Evolutionary conservation across 2,113 vertebrate species (phyloP).

Genomic region (Lagenorhynchus albirostris): DNA sequence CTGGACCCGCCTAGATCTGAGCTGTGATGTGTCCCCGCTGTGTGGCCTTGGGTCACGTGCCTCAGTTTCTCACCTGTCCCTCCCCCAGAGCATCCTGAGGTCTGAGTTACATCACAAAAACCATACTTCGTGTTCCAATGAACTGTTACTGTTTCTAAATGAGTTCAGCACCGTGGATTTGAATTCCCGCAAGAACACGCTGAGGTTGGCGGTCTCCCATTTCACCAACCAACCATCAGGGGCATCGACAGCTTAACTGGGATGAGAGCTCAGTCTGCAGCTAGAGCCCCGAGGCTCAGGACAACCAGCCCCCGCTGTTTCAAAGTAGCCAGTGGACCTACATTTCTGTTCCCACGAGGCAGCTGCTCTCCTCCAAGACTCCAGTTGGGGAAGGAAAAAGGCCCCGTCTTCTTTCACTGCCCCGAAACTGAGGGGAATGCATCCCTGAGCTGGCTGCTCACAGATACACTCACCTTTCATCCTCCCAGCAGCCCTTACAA

Average conservation of each 20-base stretch:
- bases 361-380: background rate
- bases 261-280: rapidly evolving
- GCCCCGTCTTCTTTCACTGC: rapidly evolving
- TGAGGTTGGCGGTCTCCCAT: rapidly evolving
- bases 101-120: background rate
- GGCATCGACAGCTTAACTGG: rapidly evolving
- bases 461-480: rapidly evolving
- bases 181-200: rapidly evolving
- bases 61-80: background rate
- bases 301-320: background rate
- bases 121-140: rapidly evolving
- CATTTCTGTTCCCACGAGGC: rapidly evolving
- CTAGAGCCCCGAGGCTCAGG: rapidly evolving
- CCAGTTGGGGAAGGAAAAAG: rapidly evolving
- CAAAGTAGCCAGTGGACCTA: rapidly evolving
- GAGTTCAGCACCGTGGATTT: rapidly evolving
- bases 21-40: rapidly evolving
- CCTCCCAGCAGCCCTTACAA: background rate
- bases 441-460: too few species aligned
- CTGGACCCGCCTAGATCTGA: rapidly evolving
- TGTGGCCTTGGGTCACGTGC: background rate
- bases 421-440: background rate
- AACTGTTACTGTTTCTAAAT: rapidly evolving
- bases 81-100: rapidly evolving
- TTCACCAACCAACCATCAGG: background rate